Percentiles rank a stretch among this genome's conserved stretches.
Evolutionary conservation across 2,888 invertebrate species (phyloP).

Genomic region (Spicauda simplicius): DNA sequence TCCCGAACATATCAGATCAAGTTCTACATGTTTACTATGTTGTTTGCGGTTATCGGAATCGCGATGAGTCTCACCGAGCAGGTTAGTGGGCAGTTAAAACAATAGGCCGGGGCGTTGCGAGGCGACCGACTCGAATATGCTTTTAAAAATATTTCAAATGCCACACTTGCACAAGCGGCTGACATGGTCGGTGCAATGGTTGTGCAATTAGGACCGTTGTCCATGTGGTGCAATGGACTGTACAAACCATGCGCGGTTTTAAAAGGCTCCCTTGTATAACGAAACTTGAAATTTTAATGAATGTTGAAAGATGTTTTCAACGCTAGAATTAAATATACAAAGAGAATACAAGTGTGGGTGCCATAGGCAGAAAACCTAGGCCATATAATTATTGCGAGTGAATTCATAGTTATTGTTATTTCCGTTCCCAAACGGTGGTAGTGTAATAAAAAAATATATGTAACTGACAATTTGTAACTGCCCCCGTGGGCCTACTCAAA

Average conservation of each 20-base stretch:
- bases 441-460: too few species aligned
- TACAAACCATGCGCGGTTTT: constrained; percentile 11
- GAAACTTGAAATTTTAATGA: not conserved
- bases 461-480: too few species aligned
- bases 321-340: not conserved
- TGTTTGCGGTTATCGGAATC: constrained; percentile 10
- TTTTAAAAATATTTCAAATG: constrained; percentile 32
- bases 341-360: too few species aligned
- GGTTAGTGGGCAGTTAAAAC: constrained; percentile 11
- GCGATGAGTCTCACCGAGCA: constrained; percentile 9
- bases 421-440: too few species aligned
- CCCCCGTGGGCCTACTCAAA: too few species aligned
- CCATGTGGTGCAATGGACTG: not conserved
- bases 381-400: too few species aligned
- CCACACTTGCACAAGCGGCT: constrained; percentile 24
- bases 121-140: constrained; percentile 15
- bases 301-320: not conserved
- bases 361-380: too few species aligned
- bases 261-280: constrained; percentile 15
- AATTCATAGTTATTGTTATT: too few species aligned
- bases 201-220: constrained; percentile 23
- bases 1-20: not conserved
- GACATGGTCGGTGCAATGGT: constrained; percentile 14
- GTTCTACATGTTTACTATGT: not conserved
- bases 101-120: constrained; percentile 14